phyloP scores from a whole-genome alignment of 2,797 vertebrate species.

The Delichon dasypus region DNA sequence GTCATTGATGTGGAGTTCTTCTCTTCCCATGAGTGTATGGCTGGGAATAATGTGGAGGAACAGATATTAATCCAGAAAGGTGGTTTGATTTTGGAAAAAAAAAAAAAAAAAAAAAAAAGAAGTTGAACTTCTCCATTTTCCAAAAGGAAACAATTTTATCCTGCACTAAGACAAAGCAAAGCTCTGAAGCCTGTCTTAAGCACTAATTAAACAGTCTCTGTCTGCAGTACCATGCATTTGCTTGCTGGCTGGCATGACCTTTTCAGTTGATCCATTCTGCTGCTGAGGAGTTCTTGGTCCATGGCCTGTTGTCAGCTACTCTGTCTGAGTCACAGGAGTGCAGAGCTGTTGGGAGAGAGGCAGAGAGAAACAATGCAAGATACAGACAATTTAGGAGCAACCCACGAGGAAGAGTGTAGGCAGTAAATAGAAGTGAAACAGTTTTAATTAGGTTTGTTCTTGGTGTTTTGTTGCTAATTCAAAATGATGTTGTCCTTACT shows the following conservation, averaged over 20 bases:
- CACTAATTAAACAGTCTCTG: not conserved
- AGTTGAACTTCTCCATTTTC: not conserved
- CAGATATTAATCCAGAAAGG: not conserved
- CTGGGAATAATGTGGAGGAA: not conserved
- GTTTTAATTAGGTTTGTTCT: not conserved
- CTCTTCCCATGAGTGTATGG: not conserved
- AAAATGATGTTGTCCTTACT: not conserved
- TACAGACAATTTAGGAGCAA: not conserved
- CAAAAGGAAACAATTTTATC: not conserved
- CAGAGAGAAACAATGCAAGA: not conserved
- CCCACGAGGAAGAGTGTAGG: not conserved
- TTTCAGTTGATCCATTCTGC: not conserved
- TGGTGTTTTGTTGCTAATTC: not conserved
- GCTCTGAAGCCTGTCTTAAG: not conserved
- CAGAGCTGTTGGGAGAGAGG: not conserved
- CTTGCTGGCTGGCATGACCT: not conserved
- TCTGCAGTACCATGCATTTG: not conserved
- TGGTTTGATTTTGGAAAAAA: not conserved
- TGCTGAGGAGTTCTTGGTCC: not conserved
- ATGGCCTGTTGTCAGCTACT: not conserved
- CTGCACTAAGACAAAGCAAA: not conserved
- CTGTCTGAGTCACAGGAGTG: not conserved
- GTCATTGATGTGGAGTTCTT: not conserved
- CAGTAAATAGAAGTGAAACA: conserved; percentile 3
- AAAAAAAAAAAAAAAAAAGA: not conserved